Base-by-base conservation (phyloP, 2,888 invertebrate species). In the Resseliella maxima region DNA sequence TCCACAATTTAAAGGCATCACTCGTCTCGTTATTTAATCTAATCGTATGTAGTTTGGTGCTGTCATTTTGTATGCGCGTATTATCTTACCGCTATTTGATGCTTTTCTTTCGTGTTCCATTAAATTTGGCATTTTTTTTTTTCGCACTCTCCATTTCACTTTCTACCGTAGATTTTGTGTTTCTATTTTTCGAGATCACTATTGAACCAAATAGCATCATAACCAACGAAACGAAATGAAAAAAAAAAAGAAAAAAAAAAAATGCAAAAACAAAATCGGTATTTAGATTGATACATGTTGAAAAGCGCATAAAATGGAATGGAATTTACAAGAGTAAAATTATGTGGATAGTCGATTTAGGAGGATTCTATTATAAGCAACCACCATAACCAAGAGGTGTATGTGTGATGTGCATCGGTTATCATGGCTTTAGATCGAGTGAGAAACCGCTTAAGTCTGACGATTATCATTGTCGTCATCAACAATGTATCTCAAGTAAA, bases 1-100 rank as follows among this genome's bases (percentile, higher is more conserved):
- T 83, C 83, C 83, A 83, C 38, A 83, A 83, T 83, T 83, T 83
- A 83, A 83, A 83, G 38, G 41, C 83, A 83, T 83, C 83, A 38
- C 83, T 83, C 83, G 83, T 83, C 38, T 83, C 72, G 72, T 72
- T 72, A 72, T 72, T 72, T 72, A 72, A 72, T 72, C 72, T 72
- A 72, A 72, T 72, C 72, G 72, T 31, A 72, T 72, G 31, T 72
- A 72, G 72, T 72, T 72, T 72, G 31, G 35, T 12, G 72, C 72
- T 72, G 72, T 31, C 72, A 72, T 31, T 72, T 72, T 72, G 72
- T 72, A 72, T 72, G 15, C 72, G 31, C 72, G 35, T 72, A 72
- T 72, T 72, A 72, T 31, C 72, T 72, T 72, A 72, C 72, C 72
- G 31, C 31, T 72, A 27, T 72, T 59, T 59, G 59, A 72, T 72